A percentile compares a stretch with the other conserved stretches of the same genome.
phyloP scores from a whole-genome alignment of 2,888 invertebrate genomes.

The Tachina fera region DNA sequence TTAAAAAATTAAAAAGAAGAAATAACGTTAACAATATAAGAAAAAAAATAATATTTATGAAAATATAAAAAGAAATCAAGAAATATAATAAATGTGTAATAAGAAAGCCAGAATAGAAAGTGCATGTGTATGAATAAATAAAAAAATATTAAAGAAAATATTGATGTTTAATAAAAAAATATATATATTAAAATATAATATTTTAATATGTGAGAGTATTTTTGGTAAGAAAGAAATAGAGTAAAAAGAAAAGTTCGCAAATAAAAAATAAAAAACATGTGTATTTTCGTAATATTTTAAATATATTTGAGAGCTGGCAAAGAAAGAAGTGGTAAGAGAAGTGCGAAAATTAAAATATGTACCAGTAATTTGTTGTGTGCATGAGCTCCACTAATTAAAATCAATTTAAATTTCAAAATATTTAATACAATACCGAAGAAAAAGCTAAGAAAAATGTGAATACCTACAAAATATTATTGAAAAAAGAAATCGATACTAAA shows the following conservation, averaged over 20 bases:
- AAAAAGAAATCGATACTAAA: constrained; percentile 25
- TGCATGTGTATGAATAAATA: constrained; percentile 11
- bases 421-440: constrained; percentile 17
- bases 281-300: constrained; percentile 39
- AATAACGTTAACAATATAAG: constrained; percentile 48
- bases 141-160: constrained; percentile 39
- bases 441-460: constrained; percentile 5
- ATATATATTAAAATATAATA: constrained; percentile 41
- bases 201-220: constrained; percentile 31
- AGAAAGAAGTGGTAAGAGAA: constrained; percentile 56
- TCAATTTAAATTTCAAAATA: constrained; percentile 57
- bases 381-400: constrained; percentile 58
- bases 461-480: constrained; percentile 7
- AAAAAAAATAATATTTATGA: constrained; percentile 18
- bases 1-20: constrained; percentile 45
- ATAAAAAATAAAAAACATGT: constrained; percentile 43
- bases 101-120: constrained; percentile 21
- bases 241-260: constrained; percentile 48
- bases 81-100: constrained; percentile 1
- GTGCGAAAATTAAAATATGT: constrained; percentile 64
- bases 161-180: constrained; percentile 53
- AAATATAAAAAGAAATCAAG: constrained; percentile 28
- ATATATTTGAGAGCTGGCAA: constrained; percentile 45
- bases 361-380: constrained; percentile 69
- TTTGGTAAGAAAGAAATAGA: constrained; percentile 43